phyloP scores from a whole-genome alignment of 2,888 invertebrate species.

The Onchidella celtica region DNA sequence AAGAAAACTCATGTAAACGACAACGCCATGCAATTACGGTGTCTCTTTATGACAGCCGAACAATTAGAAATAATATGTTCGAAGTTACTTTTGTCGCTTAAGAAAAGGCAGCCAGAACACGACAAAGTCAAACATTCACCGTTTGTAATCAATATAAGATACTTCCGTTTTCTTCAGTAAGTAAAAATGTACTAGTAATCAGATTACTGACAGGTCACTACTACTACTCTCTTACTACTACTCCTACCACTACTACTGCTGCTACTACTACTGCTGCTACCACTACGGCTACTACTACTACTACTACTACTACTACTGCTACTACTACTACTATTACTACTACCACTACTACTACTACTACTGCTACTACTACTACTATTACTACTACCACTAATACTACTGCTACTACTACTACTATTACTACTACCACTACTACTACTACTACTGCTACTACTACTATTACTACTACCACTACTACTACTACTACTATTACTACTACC shows the following conservation, averaged over 20 bases:
- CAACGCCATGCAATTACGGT: too few relatives aligned
- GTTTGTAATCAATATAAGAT: too few relatives aligned
- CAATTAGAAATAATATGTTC: too few relatives aligned
- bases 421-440: slow-evolving; percentile 17
- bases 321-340: slow-evolving; percentile 47
- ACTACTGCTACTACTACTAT: slow-evolving; percentile 13
- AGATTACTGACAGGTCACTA: neutral
- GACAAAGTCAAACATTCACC: too few relatives aligned
- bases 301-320: slow-evolving; percentile 44
- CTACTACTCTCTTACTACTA: slow-evolving; percentile 26
- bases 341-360: slow-evolving; percentile 48
- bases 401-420: slow-evolving; percentile 8
- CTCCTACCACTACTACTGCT: slow-evolving; percentile 15
- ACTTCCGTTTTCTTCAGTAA: too few relatives aligned
- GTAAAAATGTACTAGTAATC: too few relatives aligned
- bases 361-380: slow-evolving; percentile 50
- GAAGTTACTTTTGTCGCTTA: too few relatives aligned
- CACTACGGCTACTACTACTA: slow-evolving; percentile 22
- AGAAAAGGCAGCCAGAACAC: too few relatives aligned
- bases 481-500: too few relatives aligned
- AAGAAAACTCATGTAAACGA: too few relatives aligned
- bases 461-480: slow-evolving; percentile 8
- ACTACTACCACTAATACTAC: slow-evolving; percentile 29
- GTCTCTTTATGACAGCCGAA: too few relatives aligned
- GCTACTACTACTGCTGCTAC: slow-evolving; percentile 7